Evolutionary conservation across 2,888 invertebrate genomes (phyloP), one percentile per base, ranked within the genome.

Genomic region (Idaea biselata): DNA sequence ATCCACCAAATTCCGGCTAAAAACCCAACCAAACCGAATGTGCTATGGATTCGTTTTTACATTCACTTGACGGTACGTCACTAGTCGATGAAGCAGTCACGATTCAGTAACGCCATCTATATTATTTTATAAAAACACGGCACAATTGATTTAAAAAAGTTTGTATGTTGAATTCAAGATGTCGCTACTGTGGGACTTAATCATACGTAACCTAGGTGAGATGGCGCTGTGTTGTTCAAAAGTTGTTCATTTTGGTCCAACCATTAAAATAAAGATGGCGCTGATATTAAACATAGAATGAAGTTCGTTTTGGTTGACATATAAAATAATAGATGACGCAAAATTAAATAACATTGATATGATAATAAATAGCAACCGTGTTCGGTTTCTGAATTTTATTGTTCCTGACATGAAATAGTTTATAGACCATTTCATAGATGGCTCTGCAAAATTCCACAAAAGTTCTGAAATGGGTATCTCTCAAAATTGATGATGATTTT

Each of bases 81-180:
- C 66, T 74, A 73, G 69, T 72, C 68, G 71, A 63, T 71, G 70
- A 70, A 73, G 61, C 66, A 71, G 70, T 17, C 25, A 44, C 3
- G 0, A 44, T 44, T 44, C 44, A 44, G 7, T 44, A 14, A 6
- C 11, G 44, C 44, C 44, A 44, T 44, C 44, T 44, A 11, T 44
- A 11, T 14, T 4, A 5, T 14, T 11, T 11, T 14, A 14, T 11
- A 44, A 3, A 8, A 44, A 44, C 11, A 8, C 6, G 14, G 44
- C 25, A 44, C 44, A 44, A 33, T 7, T 33, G 33, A 11, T 14
- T 33, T 33, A 33, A 33, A 33, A 44, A 14, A 14, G 7, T 44
- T 7, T 44, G 6, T 7, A 44, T 7, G 11, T 11, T 11, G 11
- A 11, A 7, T 8, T 44, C 44, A 8, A 44, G 44, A 44, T 44